Evolutionary conservation across 2,888 invertebrate species (phyloP), one percentile per base, ranked within the genome.

Genomic region (Andrena trimmerana): DNA sequence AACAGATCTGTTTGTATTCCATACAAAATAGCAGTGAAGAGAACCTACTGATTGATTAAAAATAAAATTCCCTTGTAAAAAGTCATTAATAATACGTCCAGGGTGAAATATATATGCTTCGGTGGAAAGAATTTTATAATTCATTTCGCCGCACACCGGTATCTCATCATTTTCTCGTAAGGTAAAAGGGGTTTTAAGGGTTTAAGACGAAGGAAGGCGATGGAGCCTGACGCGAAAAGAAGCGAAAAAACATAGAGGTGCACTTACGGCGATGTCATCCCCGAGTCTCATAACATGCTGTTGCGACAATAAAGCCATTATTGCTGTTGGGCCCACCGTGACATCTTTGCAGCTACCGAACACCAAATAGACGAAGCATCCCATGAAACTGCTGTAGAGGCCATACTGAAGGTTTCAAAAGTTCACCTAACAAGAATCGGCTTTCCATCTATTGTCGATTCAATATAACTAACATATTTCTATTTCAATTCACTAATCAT

Each of bases 291-390:
- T 83, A 16, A 94, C 94, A 83, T 94, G 94, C 27, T 94, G 93
- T 68, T 94, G 94, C 0, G 95, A 95, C 92, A 96, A 94, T 42
- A 96, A 92, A 13, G 96, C 95, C 95, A 96, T 95, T 86, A 96
- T 96, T 42, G 96, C 96, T 0, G 96, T 96, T 0, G 96, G 96
- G 16, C 96, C 95, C 4, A 95, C 94, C 0, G 95, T 95, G 16
- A 95, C 93, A 59, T 95, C 95, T 89, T 95, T 96, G 79, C 95
- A 95, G 76, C 95, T 95, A 8, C 96, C 96, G 72, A 96, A 94
- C 59, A 96, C 82, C 57, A 95, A 91, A 89, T 96, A 96, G 65
- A 95, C 94, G 85, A 95, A 95, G 84, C 95, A 95, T 2, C 95
- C 95, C 95, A 95, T 95, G 82, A 96, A 95, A 50, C 95, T 95